Percentiles rank a stretch among this genome's conserved stretches.
These are phyloP conservation scores for Meandrusa payeni DNA, from an alignment of 2,888 invertebrate species.

Conservation along the genomic window DNA sequence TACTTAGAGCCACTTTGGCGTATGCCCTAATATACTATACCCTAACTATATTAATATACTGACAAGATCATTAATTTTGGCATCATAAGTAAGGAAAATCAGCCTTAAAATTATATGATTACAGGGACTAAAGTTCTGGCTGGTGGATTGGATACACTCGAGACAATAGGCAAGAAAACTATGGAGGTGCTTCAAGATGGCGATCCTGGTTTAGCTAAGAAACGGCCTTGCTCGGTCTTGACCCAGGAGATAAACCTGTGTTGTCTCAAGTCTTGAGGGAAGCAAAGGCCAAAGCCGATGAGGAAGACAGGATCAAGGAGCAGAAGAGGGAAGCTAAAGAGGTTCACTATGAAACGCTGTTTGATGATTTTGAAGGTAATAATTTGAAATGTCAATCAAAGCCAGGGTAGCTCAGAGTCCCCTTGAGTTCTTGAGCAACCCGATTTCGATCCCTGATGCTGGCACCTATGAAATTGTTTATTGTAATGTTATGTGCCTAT, in stretches of 20 bases:
- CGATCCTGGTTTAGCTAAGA: constrained; percentile 92
- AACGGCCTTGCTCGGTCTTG: constrained; percentile 84
- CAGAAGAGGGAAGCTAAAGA: constrained; percentile 73
- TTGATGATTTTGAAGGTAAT: constrained; percentile 93
- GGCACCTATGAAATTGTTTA: too few relatives aligned
- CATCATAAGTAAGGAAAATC: neutral
- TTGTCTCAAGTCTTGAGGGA: constrained; percentile 84
- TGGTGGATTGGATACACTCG: constrained; percentile 92
- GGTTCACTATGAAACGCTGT: constrained; percentile 88
- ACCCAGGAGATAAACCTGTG: constrained; percentile 81
- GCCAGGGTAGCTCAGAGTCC: too few relatives aligned
- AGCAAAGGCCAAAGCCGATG: constrained; percentile 86
- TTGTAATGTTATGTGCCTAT: too few relatives aligned
- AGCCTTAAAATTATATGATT: constrained; percentile 57
- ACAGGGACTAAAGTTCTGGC: constrained; percentile 86
- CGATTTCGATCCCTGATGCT: too few relatives aligned
- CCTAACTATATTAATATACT: too few relatives aligned
- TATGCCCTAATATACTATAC: too few relatives aligned
- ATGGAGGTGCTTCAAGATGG: constrained; percentile 96
- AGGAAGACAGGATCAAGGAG: constrained; percentile 74
- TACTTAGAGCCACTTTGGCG: too few relatives aligned
- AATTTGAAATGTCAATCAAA: too few relatives aligned
- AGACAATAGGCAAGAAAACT: constrained; percentile 96
- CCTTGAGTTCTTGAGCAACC: too few relatives aligned
- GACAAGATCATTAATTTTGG: too few relatives aligned